Conservation (phyloP, 1,140 invertebrate genomes). For the Aphidius ervi region DNA sequence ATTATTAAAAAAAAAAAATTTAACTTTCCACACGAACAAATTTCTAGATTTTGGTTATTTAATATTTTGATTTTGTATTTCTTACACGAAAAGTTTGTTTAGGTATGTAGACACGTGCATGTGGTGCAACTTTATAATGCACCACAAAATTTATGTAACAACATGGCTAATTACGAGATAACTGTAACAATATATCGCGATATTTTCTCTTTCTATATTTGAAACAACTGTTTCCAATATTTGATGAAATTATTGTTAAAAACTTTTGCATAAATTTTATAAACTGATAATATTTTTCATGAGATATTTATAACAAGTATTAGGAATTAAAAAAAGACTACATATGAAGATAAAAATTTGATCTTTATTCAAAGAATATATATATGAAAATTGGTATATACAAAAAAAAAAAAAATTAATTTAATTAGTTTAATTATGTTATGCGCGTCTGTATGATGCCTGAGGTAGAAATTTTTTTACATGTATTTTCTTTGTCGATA, state of each 20-base stretch:
- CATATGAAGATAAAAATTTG: too few species aligned
- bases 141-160: neutral
- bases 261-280: too few species aligned
- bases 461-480: neutral
- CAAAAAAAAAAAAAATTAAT: slow-evolving; percentile 32
- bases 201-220: neutral
- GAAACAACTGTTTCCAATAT: neutral
- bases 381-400: too few species aligned
- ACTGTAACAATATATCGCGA: slow-evolving; percentile 8
- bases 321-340: too few species aligned
- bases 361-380: too few species aligned
- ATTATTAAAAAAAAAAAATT: too few species aligned
- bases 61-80: slow-evolving; percentile 3
- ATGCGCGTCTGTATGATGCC: too few species aligned
- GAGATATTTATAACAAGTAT: too few species aligned
- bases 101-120: neutral
- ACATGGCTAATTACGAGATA: slow-evolving; percentile 17
- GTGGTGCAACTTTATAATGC: neutral
- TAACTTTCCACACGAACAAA: too few species aligned
- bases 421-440: slow-evolving; percentile 31
- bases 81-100: neutral
- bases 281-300: too few species aligned
- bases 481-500: neutral
- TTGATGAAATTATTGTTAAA: too few species aligned
- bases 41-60: too few species aligned